Evolutionary conservation across 2,888 invertebrate genomes (phyloP).

Genomic region (Drosophila robusta): DNA sequence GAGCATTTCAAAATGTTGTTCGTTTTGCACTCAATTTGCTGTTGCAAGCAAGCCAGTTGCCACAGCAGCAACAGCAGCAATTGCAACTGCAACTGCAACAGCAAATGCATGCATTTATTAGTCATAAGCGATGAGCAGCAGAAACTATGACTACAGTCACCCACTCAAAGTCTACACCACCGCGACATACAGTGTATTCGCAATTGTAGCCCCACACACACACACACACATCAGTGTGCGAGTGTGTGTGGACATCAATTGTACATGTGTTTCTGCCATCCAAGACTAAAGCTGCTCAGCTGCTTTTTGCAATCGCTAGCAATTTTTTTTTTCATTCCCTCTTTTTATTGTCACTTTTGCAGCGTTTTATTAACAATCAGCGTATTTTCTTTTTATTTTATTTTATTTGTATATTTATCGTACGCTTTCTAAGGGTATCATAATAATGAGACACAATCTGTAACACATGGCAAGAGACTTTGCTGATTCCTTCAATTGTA

Average conservation of each 20-base stretch:
- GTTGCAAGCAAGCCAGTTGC: conserved; percentile 51
- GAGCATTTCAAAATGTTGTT: conserved; percentile 51
- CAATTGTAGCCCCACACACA: conserved; percentile 10
- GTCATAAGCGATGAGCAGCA: conserved; percentile 48
- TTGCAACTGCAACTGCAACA: conserved; percentile 28
- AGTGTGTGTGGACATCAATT: conserved; percentile 40
- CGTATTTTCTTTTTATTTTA: conserved; percentile 31
- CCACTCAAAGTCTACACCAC: conserved; percentile 33
- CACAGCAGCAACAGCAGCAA: conserved; percentile 26
- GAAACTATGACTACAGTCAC: conserved; percentile 24
- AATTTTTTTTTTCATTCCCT: conserved; percentile 21
- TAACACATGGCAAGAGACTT: too few species aligned
- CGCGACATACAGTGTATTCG: not conserved
- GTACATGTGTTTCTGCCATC: conserved; percentile 51
- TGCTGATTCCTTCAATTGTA: too few species aligned
- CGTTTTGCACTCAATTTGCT: conserved; percentile 55
- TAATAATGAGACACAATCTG: not conserved
- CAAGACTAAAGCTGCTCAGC: conserved; percentile 48
- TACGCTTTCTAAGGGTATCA: not conserved
- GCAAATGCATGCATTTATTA: conserved; percentile 41
- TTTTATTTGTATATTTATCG: conserved; percentile 18
- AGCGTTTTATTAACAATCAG: conserved; percentile 52
- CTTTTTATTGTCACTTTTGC: conserved; percentile 34
- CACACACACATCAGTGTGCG: not conserved
- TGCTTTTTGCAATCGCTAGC: conserved; percentile 48